Evolutionary conservation across 2,888 invertebrate species (phyloP).

Genomic region (Anagyrus pseudococci): DNA sequence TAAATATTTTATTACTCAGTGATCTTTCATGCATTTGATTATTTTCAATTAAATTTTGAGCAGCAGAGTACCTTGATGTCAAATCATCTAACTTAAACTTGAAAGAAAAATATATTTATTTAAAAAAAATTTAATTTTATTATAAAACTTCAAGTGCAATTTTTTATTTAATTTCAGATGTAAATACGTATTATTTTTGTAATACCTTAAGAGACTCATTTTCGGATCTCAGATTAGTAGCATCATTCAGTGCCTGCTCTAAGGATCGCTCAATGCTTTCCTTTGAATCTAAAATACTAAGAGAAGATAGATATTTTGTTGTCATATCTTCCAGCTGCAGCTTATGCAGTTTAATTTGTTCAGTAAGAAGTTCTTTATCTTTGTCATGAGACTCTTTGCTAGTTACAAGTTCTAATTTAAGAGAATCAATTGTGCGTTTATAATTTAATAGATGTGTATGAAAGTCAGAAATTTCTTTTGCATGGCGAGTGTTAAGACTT

Average conservation of each 20-base stretch:
- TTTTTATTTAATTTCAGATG: too few species aligned
- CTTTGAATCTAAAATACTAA: constrained; percentile 55
- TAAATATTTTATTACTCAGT: constrained; percentile 46
- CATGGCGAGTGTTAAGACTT: constrained; percentile 51
- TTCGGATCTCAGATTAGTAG: constrained; percentile 49
- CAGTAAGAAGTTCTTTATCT: constrained; percentile 47
- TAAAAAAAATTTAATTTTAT: background rate
- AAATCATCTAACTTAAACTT: constrained; percentile 53
- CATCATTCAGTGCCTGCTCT: constrained; percentile 54
- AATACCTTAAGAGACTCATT: constrained; percentile 46
- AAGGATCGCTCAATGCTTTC: constrained; percentile 58
- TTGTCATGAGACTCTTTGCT: constrained; percentile 47
- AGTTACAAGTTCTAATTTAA: constrained; percentile 53
- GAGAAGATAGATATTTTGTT: constrained; percentile 52
- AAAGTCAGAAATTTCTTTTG: constrained; percentile 55
- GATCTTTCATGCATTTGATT: constrained; percentile 50
- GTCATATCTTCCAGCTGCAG: constrained; percentile 55
- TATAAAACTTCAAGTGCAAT: too few species aligned
- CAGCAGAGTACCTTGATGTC: constrained; percentile 50
- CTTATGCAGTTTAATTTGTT: constrained; percentile 54
- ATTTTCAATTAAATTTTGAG: constrained; percentile 53
- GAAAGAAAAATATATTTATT: constrained; percentile 2
- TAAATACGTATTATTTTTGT: background rate
- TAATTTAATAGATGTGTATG: constrained; percentile 52
- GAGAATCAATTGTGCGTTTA: constrained; percentile 52